A percentile compares a stretch with the other conserved stretches of the same genome.
phyloP scores from a whole-genome alignment of 2,113 vertebrate species.

The Dasyurus viverrinus region DNA sequence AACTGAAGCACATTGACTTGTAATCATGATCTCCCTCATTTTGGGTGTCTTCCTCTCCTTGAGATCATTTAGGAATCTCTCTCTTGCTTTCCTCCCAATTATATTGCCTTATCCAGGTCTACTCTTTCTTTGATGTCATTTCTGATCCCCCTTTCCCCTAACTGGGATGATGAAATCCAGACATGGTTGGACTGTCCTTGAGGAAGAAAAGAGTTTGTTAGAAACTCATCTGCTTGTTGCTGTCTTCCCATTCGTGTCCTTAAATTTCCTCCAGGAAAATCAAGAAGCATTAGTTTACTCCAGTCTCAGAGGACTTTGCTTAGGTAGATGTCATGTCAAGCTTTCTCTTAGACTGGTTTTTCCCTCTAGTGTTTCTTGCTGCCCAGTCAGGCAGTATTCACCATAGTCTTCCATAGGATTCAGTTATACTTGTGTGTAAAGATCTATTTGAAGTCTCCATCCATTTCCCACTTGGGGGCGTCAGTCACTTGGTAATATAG shows the following conservation, averaged over 20 bases:
- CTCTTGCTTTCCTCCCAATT: background rate
- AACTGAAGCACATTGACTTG: background rate
- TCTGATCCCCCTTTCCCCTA: background rate
- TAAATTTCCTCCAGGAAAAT: background rate
- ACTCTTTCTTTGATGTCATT: background rate
- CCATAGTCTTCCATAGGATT: background rate
- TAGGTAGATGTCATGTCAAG: background rate
- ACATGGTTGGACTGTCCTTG: background rate
- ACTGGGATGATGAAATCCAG: background rate
- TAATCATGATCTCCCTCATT: background rate
- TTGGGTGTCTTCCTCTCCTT: background rate
- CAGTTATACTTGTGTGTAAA: background rate
- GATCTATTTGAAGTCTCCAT: background rate
- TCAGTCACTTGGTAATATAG: background rate
- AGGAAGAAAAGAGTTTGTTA: background rate
- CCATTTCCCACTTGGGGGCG: background rate
- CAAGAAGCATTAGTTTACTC: background rate
- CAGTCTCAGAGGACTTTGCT: background rate
- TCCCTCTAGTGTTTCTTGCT: background rate
- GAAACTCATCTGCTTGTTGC: background rate
- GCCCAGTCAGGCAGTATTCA: background rate
- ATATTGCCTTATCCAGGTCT: background rate
- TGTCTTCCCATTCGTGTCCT: background rate
- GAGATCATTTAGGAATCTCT: background rate
- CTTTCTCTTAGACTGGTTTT: background rate